phyloP scores from a whole-genome alignment of 1,140 invertebrate species.

The Caenorhabditis brenneri region DNA sequence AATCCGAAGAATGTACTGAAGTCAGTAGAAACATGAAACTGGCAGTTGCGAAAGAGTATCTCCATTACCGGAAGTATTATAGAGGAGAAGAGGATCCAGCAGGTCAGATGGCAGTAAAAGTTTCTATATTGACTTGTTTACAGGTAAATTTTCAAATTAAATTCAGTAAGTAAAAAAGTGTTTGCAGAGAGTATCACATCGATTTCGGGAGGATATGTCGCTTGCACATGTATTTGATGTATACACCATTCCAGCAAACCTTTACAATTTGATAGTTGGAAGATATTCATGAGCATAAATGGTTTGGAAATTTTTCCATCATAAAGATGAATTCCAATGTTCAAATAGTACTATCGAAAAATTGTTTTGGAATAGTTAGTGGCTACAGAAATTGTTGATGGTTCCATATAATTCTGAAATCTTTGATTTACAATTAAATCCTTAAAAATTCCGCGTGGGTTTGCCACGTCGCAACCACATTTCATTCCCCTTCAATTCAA shows the following conservation, averaged over 20 bases:
- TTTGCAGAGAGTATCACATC: constrained; percentile 13
- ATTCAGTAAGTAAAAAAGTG: background rate
- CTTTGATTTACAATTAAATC: too few relatives aligned
- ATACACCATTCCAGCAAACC: background rate
- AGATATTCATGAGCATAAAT: background rate
- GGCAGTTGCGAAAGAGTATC: constrained; percentile 1
- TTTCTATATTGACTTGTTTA: constrained; percentile 2
- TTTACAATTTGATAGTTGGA: constrained; percentile 4
- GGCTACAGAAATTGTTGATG: too few relatives aligned
- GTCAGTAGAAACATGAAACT: background rate
- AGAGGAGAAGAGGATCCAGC: constrained; percentile 4
- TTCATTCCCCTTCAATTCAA: too few relatives aligned
- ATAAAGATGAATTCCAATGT: too few relatives aligned
- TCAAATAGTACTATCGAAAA: too few relatives aligned
- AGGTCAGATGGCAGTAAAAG: background rate
- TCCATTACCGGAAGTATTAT: constrained; percentile 3
- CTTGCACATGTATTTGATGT: constrained; percentile 29
- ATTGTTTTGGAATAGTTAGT: too few relatives aligned
- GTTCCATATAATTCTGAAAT: too few relatives aligned
- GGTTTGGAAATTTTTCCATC: too few relatives aligned
- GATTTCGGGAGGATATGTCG: constrained; percentile 45
- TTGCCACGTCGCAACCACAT: too few relatives aligned
- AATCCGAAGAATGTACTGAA: constrained; percentile 1
- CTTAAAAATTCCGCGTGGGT: too few relatives aligned
- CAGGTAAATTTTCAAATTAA: background rate